Evolutionary conservation across 2,888 invertebrate species (phyloP).

Genomic region (Falcaria lacertinaria): DNA sequence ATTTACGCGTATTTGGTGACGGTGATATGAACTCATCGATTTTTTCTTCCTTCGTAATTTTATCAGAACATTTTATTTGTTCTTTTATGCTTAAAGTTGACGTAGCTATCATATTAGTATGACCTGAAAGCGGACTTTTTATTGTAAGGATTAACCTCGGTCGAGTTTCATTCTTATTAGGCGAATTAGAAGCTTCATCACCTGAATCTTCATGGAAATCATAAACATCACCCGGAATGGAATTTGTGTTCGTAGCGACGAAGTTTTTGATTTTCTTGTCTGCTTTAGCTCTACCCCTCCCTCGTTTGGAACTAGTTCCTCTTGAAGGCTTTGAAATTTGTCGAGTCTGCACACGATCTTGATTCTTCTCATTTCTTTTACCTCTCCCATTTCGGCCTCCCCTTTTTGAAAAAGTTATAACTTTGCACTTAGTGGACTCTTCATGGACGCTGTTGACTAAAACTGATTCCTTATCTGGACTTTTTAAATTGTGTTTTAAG

Average conservation of each 20-base stretch:
- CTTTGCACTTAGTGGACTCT: slow-evolving; percentile 33
- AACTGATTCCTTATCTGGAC: slow-evolving; percentile 20
- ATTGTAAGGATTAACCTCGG: slow-evolving; percentile 90
- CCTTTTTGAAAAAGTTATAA: slow-evolving; percentile 40
- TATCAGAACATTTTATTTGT: slow-evolving; percentile 47
- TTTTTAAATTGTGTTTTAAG: slow-evolving; percentile 15
- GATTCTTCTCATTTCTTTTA: slow-evolving; percentile 56
- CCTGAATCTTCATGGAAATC: slow-evolving; percentile 95
- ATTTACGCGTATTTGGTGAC: slow-evolving; percentile 87
- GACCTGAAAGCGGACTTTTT: slow-evolving; percentile 82
- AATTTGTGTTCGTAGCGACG: slow-evolving; percentile 75
- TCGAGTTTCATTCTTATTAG: slow-evolving; percentile 75
- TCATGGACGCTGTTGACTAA: slow-evolving; percentile 23
- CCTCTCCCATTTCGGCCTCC: slow-evolving; percentile 67
- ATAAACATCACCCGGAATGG: slow-evolving; percentile 88
- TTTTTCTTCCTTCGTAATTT: slow-evolving; percentile 63
- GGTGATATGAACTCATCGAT: slow-evolving; percentile 82
- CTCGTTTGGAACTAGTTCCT: slow-evolving; percentile 60
- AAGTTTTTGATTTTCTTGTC: slow-evolving; percentile 74
- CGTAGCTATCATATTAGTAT: slow-evolving; percentile 55
- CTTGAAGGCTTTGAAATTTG: slow-evolving; percentile 65
- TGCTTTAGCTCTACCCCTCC: slow-evolving; percentile 71
- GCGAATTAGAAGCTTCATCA: slow-evolving; percentile 81
- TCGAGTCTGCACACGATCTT: slow-evolving; percentile 66
- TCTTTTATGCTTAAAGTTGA: slow-evolving; percentile 68